Percentiles rank a stretch among this genome's conserved stretches.
Conservation (phyloP, 2,113 vertebrate genomes). For the Rhea pennata region DNA sequence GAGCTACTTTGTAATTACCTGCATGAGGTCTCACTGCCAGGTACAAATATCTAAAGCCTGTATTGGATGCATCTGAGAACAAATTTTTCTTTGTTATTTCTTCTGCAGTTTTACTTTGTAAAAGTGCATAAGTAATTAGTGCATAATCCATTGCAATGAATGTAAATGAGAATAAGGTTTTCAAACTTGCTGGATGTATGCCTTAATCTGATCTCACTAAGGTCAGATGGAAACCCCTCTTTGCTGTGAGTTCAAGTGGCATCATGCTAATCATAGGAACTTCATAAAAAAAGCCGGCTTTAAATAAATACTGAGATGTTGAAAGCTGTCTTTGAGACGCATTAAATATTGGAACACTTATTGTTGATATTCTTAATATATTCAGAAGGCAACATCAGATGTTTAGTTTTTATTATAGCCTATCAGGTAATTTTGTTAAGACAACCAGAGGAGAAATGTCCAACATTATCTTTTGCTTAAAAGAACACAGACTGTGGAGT, state of each 20-base stretch:
- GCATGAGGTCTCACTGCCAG: not conserved
- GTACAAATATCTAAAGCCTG: not conserved
- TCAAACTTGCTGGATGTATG: not conserved
- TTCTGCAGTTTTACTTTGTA: not conserved
- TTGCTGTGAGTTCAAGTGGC: not conserved
- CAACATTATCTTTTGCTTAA: not conserved
- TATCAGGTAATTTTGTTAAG: not conserved
- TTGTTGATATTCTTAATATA: not conserved
- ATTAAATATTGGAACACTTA: not conserved
- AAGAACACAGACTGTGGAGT: not conserved
- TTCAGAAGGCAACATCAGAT: not conserved
- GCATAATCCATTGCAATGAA: not conserved
- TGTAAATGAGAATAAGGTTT: not conserved
- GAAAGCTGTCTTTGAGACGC: not conserved
- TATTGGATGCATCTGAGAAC: not conserved
- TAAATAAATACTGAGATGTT: not conserved
- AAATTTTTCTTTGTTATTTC: not conserved
- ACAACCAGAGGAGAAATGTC: not conserved
- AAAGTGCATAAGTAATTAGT: not conserved
- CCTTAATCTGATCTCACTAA: not conserved
- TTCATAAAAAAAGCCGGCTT: not conserved
- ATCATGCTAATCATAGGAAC: not conserved
- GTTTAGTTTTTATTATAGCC: not conserved
- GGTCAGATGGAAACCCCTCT: not conserved
- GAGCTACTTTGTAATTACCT: not conserved